Base-by-base conservation (phyloP, 2,888 invertebrate genomes). In the Cryptops parisi region DNA sequence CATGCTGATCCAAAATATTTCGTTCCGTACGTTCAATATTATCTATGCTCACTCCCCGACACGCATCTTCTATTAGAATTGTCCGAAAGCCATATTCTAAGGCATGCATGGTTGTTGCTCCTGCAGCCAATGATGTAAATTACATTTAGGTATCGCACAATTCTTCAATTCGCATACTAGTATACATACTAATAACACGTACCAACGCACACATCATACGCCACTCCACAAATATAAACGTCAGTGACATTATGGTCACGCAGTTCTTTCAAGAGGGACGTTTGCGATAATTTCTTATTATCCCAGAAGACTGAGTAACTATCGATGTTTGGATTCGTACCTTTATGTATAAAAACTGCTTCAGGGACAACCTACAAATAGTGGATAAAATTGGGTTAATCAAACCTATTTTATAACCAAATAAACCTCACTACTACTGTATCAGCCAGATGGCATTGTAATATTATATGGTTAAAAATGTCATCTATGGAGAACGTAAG, bases 251-350 rank as follows among this genome's bases (percentile, higher is more conserved):
- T 80, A 63, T 82, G 79, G 69, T 80, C 72, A 55, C 83, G 79
- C 54, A 96, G 75, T 66, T 89, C 84, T 6, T 80, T 78, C 64
- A 82, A 81, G 44, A 96, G 74, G 12, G 82, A 81, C 3, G 94
- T 94, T 67, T 89, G 82, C 1, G 84, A 82, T 56, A 86, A 72
- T 70, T 88, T 89, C 71, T 87, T 86, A 72, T 97, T 97, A 72
- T 97, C 96, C 87, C 90, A 93, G 75, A 97, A 97, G 45, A 93
- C 96, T 0, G 94, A 94, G 71, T 97, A 97, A 1, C 93, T 91
- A 70, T 97, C 97, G 54, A 96, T 86, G 61, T 91, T 88, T 0
- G 94, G 84, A 70, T 91, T 86, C 1, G 85, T 88, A 40, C 96
- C 96, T 68, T 90, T 90, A 71, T 86, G 85, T 50, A 90, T 80